A percentile compares a stretch with the other conserved stretches of the same genome.
Conservation (phyloP, 2,113 vertebrate genomes). For the Phodopus roborovskii region DNA sequence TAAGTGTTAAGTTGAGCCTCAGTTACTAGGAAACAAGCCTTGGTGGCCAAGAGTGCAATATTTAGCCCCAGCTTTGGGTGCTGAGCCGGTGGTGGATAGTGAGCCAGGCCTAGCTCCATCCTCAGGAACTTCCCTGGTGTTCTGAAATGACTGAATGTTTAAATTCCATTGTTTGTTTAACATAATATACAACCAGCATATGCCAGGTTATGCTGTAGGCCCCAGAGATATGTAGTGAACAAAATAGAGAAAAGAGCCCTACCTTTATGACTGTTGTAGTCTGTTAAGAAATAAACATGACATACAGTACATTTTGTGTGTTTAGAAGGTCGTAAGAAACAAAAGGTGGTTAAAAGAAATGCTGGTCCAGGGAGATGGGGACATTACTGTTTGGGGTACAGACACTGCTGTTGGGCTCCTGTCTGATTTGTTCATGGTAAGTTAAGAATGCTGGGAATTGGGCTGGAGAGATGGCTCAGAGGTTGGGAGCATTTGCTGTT, state of each 20-base stretch:
- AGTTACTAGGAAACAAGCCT: not conserved
- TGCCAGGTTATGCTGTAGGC: not conserved
- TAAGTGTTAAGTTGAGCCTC: not conserved
- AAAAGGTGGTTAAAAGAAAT: not conserved
- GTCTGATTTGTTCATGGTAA: not conserved
- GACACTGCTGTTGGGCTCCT: not conserved
- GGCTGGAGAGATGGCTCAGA: too few relatives aligned
- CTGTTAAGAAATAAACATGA: not conserved
- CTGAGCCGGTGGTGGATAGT: not conserved
- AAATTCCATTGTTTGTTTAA: not conserved
- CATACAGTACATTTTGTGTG: not conserved
- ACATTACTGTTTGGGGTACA: not conserved
- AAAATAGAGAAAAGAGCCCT: not conserved
- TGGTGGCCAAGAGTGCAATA: not conserved
- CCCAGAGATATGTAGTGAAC: not conserved
- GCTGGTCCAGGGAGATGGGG: not conserved
- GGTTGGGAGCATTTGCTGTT: too few relatives aligned
- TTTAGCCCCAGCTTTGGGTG: not conserved
- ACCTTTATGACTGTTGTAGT: not conserved
- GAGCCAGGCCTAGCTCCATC: not conserved
- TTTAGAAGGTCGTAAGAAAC: not conserved
- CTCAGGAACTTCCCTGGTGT: not conserved
- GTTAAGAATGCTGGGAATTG: not conserved
- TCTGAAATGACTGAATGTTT: conserved; percentile 23
- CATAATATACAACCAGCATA: not conserved